Conservation (phyloP, 2,113 vertebrate genomes). For the Guaruba guarouba region DNA sequence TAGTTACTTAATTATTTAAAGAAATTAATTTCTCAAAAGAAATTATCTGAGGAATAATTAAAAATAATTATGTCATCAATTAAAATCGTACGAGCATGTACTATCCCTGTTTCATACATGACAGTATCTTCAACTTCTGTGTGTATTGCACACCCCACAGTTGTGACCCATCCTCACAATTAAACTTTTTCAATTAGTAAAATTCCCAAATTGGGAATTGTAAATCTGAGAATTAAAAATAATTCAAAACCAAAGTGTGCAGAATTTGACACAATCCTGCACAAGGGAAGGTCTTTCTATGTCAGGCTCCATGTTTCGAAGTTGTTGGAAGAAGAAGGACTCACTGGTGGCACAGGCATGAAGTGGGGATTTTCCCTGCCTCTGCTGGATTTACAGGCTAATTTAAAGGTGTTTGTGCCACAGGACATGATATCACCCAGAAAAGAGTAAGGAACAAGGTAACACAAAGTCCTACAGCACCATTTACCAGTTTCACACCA, state of each 20-base stretch:
- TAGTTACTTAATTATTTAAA: background rate
- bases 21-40: background rate
- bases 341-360: background rate
- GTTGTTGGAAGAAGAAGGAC: background rate
- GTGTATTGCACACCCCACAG: rapidly evolving
- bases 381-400: background rate
- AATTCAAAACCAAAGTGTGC: background rate
- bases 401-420: background rate
- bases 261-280: background rate
- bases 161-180: background rate
- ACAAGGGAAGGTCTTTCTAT: rapidly evolving
- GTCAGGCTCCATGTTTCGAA: rapidly evolving
- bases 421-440: rapidly evolving
- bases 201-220: background rate
- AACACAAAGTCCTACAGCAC: background rate
- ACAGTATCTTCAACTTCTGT: background rate
- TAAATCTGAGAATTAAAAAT: background rate
- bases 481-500: background rate
- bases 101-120: background rate
- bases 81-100: background rate
- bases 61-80: background rate
- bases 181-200: background rate
- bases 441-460: background rate
- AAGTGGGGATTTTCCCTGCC: background rate
- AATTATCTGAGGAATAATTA: background rate